Evolutionary conservation across 2,113 vertebrate species (phyloP).

Genomic region (Macrotus californicus): DNA sequence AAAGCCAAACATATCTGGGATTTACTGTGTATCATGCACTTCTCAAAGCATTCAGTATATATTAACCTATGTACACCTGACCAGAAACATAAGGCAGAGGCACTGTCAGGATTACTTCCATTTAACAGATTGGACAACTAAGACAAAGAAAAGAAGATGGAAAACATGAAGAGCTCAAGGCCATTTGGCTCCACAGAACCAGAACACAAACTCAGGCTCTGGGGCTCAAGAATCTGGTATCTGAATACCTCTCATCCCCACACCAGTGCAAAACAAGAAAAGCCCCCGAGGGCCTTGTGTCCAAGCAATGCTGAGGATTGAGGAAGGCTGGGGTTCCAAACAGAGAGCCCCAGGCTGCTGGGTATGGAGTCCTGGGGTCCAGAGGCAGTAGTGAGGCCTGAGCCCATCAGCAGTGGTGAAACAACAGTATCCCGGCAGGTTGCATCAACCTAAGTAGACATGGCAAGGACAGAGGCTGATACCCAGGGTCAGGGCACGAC

Average conservation of each 20-base stretch:
- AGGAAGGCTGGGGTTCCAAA: not conserved
- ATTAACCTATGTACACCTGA: not conserved
- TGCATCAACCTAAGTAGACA: not conserved
- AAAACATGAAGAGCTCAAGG: not conserved
- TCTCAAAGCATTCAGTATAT: not conserved
- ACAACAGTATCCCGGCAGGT: not conserved
- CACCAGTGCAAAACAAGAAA: not conserved
- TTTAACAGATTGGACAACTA: not conserved
- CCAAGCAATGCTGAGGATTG: not conserved
- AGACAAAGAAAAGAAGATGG: not conserved
- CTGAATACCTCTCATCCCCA: not conserved
- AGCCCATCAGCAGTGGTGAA: not conserved
- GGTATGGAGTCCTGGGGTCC: not conserved
- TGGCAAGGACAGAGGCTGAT: not conserved
- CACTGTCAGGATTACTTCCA: not conserved
- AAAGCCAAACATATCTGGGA: not conserved
- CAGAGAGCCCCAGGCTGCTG: not conserved
- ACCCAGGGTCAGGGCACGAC: not conserved
- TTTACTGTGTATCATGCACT: not conserved
- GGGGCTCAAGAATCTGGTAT: not conserved
- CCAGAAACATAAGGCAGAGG: not conserved
- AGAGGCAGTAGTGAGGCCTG: accelerated
- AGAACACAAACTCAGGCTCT: not conserved
- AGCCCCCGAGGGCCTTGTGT: not conserved
- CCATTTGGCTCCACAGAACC: not conserved